phyloP scores from a whole-genome alignment of 2,113 vertebrate species.

The Pangasianodon hypophthalmus region DNA sequence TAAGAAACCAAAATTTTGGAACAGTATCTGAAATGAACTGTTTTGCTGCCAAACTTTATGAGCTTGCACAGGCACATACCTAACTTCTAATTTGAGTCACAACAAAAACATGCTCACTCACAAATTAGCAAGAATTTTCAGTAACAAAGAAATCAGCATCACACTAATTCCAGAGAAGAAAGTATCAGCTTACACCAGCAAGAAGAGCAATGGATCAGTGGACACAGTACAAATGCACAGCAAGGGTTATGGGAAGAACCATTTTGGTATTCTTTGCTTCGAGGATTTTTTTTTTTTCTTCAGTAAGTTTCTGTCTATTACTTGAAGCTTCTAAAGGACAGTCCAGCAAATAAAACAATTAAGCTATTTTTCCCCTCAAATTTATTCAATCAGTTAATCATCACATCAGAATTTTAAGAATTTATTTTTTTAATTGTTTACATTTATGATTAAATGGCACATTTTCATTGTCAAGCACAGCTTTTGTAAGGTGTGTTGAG shows the following conservation, averaged over 20 bases:
- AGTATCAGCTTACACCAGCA: neutral
- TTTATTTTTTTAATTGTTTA: too few relatives aligned
- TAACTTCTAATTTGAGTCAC: neutral
- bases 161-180: neutral
- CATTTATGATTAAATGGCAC: too few relatives aligned
- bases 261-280: neutral
- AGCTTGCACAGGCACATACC: neutral
- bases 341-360: too few relatives aligned
- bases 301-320: too few relatives aligned
- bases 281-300: too few relatives aligned
- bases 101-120: neutral
- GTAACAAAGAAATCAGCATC: neutral
- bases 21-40: neutral
- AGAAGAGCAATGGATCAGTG: neutral
- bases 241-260: neutral
- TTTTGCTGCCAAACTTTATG: neutral
- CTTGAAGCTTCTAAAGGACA: too few relatives aligned
- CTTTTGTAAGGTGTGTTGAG: too few relatives aligned
- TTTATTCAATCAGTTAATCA: too few relatives aligned
- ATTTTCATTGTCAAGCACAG: too few relatives aligned
- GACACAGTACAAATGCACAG: neutral
- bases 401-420: too few relatives aligned
- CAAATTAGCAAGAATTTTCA: neutral
- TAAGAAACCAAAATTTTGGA: neutral
- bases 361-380: too few relatives aligned